Percentiles rank a stretch among this genome's conserved stretches.
Conservation (phyloP, 2,113 vertebrate species). For the human (Homo sapiens) region GRCh38 chr9:133084001-133084500, state of each 20-base stretch:
- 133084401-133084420: fast-evolving
- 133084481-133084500: constrained; percentile 90
- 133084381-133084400: not conserved
- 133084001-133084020: not conserved
- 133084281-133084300: fast-evolving
- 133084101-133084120: not conserved
- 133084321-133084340: not conserved
- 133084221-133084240: not conserved
- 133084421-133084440: fast-evolving
- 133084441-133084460: constrained; percentile 82
- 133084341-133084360: constrained; percentile 52
- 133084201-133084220: not conserved
- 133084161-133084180: constrained; percentile 38
- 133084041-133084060: not conserved
- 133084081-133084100: not conserved
- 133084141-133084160: not conserved
- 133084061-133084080: fast-evolving
- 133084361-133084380: not conserved
- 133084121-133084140: too few relatives aligned
- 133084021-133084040: not conserved
- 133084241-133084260: fast-evolving
- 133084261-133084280: not conserved
- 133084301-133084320: fast-evolving
- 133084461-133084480: constrained; percentile 85
- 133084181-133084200: fast-evolving